Evolutionary conservation across 2,113 vertebrate genomes (phyloP), one percentile per base, ranked within the genome.

Genomic region (Scatophagus argus): DNA sequence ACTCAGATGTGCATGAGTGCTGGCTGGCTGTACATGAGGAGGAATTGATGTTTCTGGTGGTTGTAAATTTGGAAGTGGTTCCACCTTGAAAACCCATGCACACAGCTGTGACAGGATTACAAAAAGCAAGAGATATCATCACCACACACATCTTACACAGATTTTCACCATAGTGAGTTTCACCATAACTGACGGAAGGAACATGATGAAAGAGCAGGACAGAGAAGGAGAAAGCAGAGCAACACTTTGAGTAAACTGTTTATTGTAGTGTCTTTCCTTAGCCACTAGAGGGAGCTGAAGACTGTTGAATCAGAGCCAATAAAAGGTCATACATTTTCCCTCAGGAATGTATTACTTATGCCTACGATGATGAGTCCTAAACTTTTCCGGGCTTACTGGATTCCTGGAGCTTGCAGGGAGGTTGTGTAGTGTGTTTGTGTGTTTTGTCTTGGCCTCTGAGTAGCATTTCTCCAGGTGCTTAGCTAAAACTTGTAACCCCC

Each of bases 231-330:
- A 49, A 55, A 54, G 14, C 14, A 8, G 23, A 44, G 8, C 3
- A 4, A 43, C 14, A 34, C 12, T 4, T 47, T 23, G 34, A 29
- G 23, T 27, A 8, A 49, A 74, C 3, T 14, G 19, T 17, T 17
- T 8, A 0, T 47, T 77, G 71, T 21, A 68, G 19, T 16, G 70
- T 43, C 43, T 36, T 1, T 29, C 34, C 5, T 65, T 25, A 12
- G 31, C 89, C 91, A 70, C 89, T 87, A 94, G 93, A 93, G 86
- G 88, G 89, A 70, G 86, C 17, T 83, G 17, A 41, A 91, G 84
- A 64, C 87, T 73, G 13, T 4, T 55, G 16, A 88, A 85, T 81
- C 39, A 25, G 5, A 32, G 41, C 39, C 16, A 29, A 32, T n/a
- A 17, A n/a, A 0, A 47, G 8, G 8, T 51, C 47, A 19, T 1